Percentiles rank a stretch among this genome's conserved stretches.
These are phyloP conservation scores for Percina caprodes DNA, from an alignment of 2,113 vertebrate species.

Conservation along the genomic window DNA sequence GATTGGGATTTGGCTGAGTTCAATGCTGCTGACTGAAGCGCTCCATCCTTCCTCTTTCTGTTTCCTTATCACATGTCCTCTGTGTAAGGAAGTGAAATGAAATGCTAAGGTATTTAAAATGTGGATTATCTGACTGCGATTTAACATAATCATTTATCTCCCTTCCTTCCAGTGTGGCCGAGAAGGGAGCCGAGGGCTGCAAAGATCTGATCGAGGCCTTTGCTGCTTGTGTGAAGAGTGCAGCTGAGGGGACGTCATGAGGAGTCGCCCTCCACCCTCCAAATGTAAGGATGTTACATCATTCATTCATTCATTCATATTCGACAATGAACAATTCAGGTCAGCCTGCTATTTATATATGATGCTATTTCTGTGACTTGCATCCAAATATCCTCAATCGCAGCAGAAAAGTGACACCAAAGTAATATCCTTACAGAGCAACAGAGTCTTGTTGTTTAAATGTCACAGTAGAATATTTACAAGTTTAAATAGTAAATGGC, in stretches of 20 bases:
- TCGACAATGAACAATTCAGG: neutral
- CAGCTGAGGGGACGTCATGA: slow-evolving; percentile 80
- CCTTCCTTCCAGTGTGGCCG: slow-evolving; percentile 77
- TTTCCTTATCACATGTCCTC: neutral
- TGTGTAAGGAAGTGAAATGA: neutral
- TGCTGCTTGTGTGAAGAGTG: slow-evolving; percentile 83
- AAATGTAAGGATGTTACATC: slow-evolving; percentile 66
- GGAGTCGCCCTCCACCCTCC: slow-evolving; percentile 52
- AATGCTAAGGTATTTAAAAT: neutral
- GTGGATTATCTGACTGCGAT: neutral
- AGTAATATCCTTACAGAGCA: neutral
- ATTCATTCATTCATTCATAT: neutral
- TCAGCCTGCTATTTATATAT: no score
- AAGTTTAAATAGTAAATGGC: neutral
- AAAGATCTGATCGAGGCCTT: slow-evolving; percentile 86
- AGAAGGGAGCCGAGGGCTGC: slow-evolving; percentile 81
- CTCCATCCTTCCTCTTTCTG: neutral
- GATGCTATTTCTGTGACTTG: neutral
- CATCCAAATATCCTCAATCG: neutral
- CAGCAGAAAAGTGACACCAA: neutral
- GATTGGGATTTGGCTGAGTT: neutral
- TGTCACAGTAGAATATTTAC: neutral
- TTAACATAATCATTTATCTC: neutral
- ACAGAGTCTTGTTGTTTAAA: no score
- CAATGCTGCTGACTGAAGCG: slow-evolving; percentile 5